Evolutionary conservation across 2,113 vertebrate genomes (phyloP).

Genomic region (Isurus oxyrinchus): DNA sequence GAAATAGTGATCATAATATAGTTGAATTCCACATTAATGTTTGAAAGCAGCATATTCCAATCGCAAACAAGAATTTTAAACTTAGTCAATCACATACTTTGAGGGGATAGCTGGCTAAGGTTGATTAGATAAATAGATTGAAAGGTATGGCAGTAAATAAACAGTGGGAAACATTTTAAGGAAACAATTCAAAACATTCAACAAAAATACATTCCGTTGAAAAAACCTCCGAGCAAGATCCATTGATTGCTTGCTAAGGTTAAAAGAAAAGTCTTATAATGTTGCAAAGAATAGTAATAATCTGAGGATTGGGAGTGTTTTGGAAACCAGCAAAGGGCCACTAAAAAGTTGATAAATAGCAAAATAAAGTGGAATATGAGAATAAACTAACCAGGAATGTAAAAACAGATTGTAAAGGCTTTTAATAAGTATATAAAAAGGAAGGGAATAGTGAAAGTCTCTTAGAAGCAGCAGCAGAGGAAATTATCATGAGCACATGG

Average conservation of each 20-base stretch:
- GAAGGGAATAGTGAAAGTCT: background rate
- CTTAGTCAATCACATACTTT: background rate
- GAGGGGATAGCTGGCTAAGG: background rate
- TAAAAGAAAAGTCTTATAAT: background rate
- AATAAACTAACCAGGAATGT: background rate
- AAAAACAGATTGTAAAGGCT: background rate
- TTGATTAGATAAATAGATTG: background rate
- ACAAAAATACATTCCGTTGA: background rate
- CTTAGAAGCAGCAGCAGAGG: no score
- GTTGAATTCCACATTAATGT: no score
- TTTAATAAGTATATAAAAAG: background rate
- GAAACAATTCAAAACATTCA: background rate
- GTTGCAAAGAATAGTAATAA: background rate
- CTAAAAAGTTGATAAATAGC: background rate
- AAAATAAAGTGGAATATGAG: background rate
- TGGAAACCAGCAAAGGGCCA: background rate
- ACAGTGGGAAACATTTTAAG: no score
- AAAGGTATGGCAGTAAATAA: no score
- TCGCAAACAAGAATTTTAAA: background rate
- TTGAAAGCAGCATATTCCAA: no score
- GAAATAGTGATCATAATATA: no score
- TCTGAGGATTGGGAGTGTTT: background rate
- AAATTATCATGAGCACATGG: background rate
- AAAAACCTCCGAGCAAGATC: no score
- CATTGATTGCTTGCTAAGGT: background rate